These are phyloP conservation scores for Cavia aperea DNA, from an alignment of 2,113 vertebrate species.

Conservation along the genomic window DNA sequence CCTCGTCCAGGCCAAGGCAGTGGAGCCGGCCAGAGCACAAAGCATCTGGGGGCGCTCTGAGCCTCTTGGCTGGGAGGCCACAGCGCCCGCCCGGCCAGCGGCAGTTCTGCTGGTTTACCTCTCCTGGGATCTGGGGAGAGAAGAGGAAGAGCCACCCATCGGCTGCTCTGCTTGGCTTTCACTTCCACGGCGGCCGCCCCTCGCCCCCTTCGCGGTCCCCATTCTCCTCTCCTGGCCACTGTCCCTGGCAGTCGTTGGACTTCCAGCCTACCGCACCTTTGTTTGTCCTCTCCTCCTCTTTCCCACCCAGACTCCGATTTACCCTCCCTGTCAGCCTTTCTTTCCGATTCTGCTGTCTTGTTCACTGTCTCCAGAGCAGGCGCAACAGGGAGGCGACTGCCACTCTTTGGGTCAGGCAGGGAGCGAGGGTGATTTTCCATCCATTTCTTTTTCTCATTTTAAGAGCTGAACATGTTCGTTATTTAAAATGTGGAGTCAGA, in stretches of 20 bases:
- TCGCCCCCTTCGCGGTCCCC: too few species aligned
- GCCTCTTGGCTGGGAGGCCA: constrained; percentile 51
- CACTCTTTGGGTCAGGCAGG: neutral
- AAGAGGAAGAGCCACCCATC: neutral
- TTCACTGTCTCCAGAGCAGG: neutral
- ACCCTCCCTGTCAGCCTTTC: neutral
- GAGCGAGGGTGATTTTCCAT: neutral
- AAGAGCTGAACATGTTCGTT: neutral
- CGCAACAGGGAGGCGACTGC: neutral
- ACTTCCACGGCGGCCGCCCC: neutral
- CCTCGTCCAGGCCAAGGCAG: constrained; percentile 10
- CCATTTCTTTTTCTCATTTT: neutral
- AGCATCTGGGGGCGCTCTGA: constrained; percentile 26
- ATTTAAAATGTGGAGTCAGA: neutral
- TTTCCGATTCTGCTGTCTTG: neutral
- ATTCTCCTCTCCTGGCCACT: neutral
- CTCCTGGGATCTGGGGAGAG: neutral
- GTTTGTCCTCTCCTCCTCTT: neutral
- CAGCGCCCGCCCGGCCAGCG: neutral
- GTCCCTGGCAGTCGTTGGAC: neutral
- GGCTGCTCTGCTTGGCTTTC: neutral
- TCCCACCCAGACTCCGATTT: neutral
- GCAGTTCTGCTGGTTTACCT: neutral
- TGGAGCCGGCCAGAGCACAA: constrained; percentile 5
- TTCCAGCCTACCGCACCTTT: neutral